A percentile compares a stretch with the other conserved stretches of the same genome.
phyloP scores from a whole-genome alignment of 2,888 invertebrate genomes.

The Myopa testacea region DNA sequence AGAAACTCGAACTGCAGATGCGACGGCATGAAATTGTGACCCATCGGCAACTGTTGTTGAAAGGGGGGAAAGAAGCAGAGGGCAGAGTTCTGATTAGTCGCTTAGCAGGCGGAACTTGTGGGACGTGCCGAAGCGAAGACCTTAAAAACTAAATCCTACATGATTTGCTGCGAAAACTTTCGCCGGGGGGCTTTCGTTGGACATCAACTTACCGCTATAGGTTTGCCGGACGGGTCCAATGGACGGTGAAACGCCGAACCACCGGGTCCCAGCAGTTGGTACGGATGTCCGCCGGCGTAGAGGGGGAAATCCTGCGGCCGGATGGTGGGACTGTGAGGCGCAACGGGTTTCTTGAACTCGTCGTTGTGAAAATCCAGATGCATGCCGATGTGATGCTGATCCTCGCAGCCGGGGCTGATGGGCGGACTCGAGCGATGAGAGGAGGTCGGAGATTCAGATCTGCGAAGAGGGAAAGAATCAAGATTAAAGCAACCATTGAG shows the following conservation, averaged over 20 bases:
- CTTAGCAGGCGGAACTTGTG: not conserved
- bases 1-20: constrained; percentile 82
- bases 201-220: constrained; percentile 64
- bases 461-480: constrained; percentile 45
- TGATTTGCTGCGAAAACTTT: not conserved
- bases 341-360: constrained; percentile 67
- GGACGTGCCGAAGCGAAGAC: constrained; percentile 36
- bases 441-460: constrained; percentile 70
- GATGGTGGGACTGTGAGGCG: constrained; percentile 67
- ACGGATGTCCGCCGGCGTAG: constrained; percentile 69
- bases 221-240: constrained; percentile 69
- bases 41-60: constrained; percentile 65
- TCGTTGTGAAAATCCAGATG: constrained; percentile 70
- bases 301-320: constrained; percentile 67
- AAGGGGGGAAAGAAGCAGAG: not conserved
- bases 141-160: constrained; percentile 20
- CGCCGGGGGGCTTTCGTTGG: constrained; percentile 15
- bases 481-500: not conserved
- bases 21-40: constrained; percentile 69
- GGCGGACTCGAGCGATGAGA: constrained; percentile 83
- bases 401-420: constrained; percentile 87
- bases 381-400: constrained; percentile 69
- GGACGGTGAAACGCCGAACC: constrained; percentile 72
- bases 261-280: constrained; percentile 69
- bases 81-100: constrained; percentile 21